These are phyloP conservation scores for Philopedon plagiatum DNA, from an alignment of 2,888 invertebrate species.

Conservation along the genomic window DNA sequence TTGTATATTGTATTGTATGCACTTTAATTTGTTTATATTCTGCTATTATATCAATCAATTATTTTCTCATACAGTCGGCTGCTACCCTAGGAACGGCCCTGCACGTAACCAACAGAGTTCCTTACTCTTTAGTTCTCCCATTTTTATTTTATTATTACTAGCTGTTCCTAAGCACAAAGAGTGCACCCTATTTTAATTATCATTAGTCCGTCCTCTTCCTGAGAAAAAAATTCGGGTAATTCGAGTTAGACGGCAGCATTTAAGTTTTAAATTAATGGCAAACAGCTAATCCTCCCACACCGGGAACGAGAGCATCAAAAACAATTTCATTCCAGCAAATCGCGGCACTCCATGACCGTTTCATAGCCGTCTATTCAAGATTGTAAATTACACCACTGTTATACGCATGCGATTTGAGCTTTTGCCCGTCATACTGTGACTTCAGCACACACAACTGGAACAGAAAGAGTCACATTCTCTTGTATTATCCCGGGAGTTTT, in stretches of 20 bases:
- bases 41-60: too few relatives aligned
- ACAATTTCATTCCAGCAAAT: slow-evolving; percentile 63
- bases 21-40: too few relatives aligned
- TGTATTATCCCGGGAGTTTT: slow-evolving; percentile 70
- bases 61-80: too few relatives aligned
- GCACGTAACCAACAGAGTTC: too few relatives aligned
- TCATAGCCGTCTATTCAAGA: slow-evolving; percentile 64
- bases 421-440: slow-evolving; percentile 39
- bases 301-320: slow-evolving; percentile 63
- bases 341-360: slow-evolving; percentile 63
- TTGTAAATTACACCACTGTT: slow-evolving; percentile 64
- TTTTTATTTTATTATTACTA: neutral
- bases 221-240: slow-evolving; percentile 23
- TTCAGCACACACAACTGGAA: neutral
- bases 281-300: slow-evolving; percentile 47
- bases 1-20: too few relatives aligned
- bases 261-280: slow-evolving; percentile 56
- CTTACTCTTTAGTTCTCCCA: neutral
- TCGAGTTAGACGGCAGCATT: slow-evolving; percentile 34
- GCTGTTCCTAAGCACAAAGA: neutral
- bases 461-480: slow-evolving; percentile 59
- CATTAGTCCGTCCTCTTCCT: neutral
- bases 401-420: slow-evolving; percentile 64
- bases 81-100: too few relatives aligned
- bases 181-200: neutral